Conservation (phyloP, 2,888 invertebrate genomes). For the Germaria angustata region DNA sequence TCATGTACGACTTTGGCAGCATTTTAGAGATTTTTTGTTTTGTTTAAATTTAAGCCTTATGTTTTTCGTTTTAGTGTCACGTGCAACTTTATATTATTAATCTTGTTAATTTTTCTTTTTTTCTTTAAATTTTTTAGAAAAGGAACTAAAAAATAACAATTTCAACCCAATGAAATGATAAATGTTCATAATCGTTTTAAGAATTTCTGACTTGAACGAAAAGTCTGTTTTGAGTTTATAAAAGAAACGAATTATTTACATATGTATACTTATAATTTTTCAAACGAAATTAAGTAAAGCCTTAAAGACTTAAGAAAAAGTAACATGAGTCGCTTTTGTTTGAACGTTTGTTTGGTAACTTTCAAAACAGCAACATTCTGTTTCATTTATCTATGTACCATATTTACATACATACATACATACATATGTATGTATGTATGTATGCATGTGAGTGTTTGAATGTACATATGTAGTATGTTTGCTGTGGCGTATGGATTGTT, state of each 20-base stretch:
- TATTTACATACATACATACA: no score
- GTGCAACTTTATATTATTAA: slow-evolving; percentile 47
- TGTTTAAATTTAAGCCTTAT: slow-evolving; percentile 1
- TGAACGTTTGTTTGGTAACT: slow-evolving; percentile 16
- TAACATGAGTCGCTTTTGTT: slow-evolving; percentile 47
- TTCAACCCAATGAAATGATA: slow-evolving; percentile 35
- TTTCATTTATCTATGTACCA: slow-evolving; percentile 8
- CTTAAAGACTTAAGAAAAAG: slow-evolving; percentile 37
- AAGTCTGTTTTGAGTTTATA: slow-evolving; percentile 18
- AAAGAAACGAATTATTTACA: slow-evolving; percentile 32
- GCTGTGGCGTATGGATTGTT: slow-evolving; percentile 37
- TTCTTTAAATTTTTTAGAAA: no score
- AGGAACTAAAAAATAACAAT: background rate
- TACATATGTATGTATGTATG: no score
- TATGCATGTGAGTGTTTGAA: background rate
- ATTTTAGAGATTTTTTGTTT: slow-evolving; percentile 2
- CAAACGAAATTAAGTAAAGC: slow-evolving; percentile 11
- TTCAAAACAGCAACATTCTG: slow-evolving; percentile 41
- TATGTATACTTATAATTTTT: slow-evolving; percentile 32
- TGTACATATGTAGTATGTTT: background rate
- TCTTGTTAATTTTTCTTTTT: slow-evolving; percentile 11
- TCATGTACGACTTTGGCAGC: background rate
- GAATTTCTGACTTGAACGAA: slow-evolving; percentile 7
- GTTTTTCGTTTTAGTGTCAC: slow-evolving; percentile 41
- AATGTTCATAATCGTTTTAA: slow-evolving; percentile 47